Evolutionary conservation across 2,113 vertebrate species (phyloP).

Genomic region (Elephas maximus): DNA sequence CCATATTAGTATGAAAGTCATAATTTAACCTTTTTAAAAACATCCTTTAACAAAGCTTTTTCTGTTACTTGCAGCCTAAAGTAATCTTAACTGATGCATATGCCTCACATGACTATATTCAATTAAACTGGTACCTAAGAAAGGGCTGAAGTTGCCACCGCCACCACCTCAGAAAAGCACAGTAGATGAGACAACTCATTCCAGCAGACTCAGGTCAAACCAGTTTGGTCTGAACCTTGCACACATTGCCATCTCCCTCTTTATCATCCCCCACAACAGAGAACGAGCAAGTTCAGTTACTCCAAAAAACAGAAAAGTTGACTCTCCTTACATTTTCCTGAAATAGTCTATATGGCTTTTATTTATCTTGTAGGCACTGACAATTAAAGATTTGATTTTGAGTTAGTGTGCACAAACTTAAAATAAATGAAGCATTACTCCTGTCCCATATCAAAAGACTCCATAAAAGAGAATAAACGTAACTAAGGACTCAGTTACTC

Average conservation of each 20-base stretch:
- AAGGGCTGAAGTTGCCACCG: background rate
- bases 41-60: background rate
- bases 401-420: background rate
- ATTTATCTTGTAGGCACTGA: background rate
- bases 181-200: background rate
- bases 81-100: background rate
- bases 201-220: background rate
- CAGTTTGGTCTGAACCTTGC: background rate
- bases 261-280: background rate
- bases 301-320: background rate
- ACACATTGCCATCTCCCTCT: background rate
- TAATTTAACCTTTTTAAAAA: constrained; percentile 61
- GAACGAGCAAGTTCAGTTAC: background rate
- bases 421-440: background rate
- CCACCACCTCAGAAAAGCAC: background rate
- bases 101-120: background rate
- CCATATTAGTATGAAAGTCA: constrained; percentile 13
- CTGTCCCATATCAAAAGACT: background rate
- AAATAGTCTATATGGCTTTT: constrained; percentile 40
- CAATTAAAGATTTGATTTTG: background rate
- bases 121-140: background rate
- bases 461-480: constrained; percentile 2
- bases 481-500: background rate
- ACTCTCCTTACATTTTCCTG: constrained; percentile 14
- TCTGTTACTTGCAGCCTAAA: constrained; percentile 54